These are phyloP conservation scores for Brachionus manjavacas DNA, from an alignment of 1,140 invertebrate genomes.

Conservation along the genomic window DNA sequence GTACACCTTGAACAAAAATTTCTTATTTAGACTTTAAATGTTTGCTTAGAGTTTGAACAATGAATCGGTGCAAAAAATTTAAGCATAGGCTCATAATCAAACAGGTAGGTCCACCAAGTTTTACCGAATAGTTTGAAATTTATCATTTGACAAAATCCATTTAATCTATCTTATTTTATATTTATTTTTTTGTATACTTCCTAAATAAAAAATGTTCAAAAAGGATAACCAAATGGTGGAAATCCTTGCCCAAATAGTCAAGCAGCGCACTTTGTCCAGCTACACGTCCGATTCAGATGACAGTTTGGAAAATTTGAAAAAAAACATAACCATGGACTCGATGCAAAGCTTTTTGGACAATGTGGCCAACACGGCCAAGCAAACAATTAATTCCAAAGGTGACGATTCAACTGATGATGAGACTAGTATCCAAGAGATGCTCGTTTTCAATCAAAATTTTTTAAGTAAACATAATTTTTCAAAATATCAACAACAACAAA, in stretches of 20 bases:
- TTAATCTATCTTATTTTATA: background rate
- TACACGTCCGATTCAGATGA: background rate
- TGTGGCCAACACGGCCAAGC: background rate
- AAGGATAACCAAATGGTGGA: constrained; percentile 6
- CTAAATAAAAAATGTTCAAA: background rate
- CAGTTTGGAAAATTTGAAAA: constrained; percentile 15
- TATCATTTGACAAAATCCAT: background rate
- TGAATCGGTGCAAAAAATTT: constrained; percentile 33
- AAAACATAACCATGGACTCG: background rate
- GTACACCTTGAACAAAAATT: background rate
- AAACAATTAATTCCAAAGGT: background rate
- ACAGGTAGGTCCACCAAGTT: background rate
- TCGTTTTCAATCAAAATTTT: constrained; percentile 10
- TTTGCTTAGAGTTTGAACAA: background rate
- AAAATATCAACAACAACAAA: background rate
- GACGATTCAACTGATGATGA: constrained; percentile 15
- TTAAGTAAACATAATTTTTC: background rate
- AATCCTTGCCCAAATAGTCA: constrained; percentile 12
- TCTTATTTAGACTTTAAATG: background rate
- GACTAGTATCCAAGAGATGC: constrained; percentile 31
- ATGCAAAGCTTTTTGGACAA: constrained; percentile 39
- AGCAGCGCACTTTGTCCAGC: background rate
- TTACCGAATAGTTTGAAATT: background rate
- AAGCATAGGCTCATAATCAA: constrained; percentile 22
- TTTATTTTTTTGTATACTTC: background rate